Base-by-base conservation (phyloP, 2,113 vertebrate species). In the Pomatorhinus ruficollis region DNA sequence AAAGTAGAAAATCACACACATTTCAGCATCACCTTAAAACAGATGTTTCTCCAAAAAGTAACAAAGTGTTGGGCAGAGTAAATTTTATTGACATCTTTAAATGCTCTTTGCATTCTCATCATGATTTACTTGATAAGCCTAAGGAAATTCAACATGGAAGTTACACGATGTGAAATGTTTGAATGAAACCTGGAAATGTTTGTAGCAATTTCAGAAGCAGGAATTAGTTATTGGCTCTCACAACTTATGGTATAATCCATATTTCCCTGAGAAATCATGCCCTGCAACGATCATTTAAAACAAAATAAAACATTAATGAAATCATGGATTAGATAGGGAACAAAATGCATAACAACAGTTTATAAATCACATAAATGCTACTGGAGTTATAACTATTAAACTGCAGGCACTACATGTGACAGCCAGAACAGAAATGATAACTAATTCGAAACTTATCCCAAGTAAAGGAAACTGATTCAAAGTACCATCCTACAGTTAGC, bases 261-360 rank as follows among this genome's bases (percentile, higher is more conserved):
- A 93, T 90, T 87, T 96, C 95, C 95, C 96, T 97, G 96, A 97
- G 95, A 95, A 96, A 93, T 89, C 92, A 87, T 39, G 72, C 60
- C 80, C 59, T 87, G 85, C 74, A 89, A 94, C 42, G 82, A 64
- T 45, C 21, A 60, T 4, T 18, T 70, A 56, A 66, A 90, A 69
- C 45, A 64, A 69, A 89, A 64, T 12, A 78, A n/a, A 95, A 50
- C 69, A 82, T 81, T 80, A 82, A 93, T 65, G 71, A 42, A 93
- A 83, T 68, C 0, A 6, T 78, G 27, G 59, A 81, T 89, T 68
- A 86, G 35, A 63, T 6, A 24, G 7, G 54, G 1, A 25, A 47
- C 12, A 59, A 24, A 57, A 96, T 13, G 75, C 13, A 1, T 54
- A 90, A 82, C 22, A 82, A 42, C 30, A 59, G 44, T 40, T 84